phyloP scores from a whole-genome alignment of 2,888 invertebrate species.

The Hyalella azteca region DNA sequence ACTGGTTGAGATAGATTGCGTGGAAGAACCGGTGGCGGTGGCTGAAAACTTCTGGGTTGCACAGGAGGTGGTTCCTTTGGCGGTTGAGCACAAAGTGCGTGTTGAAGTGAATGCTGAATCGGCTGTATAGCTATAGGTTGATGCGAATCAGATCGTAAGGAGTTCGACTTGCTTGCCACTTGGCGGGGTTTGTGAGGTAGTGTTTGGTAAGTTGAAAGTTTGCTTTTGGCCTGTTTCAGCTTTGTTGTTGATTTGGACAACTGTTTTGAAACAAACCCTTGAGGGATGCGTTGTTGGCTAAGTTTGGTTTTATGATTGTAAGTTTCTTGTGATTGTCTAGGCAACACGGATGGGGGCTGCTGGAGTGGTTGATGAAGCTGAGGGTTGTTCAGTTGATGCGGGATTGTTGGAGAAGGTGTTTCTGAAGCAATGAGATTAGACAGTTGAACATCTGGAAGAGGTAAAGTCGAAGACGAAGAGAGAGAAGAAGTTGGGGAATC shows the following conservation, averaged over 20 bases:
- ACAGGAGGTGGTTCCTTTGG: conserved; percentile 32
- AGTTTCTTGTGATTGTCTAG: conserved; percentile 5
- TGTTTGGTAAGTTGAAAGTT: not conserved
- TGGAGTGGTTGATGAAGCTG: conserved; percentile 23
- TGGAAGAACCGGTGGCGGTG: not conserved
- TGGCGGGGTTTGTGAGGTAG: conserved; percentile 24
- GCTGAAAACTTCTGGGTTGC: conserved; percentile 1
- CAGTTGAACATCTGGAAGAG: conserved; percentile 37
- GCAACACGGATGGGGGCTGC: conserved; percentile 28
- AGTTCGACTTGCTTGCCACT: not conserved
- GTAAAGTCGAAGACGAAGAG: conserved; percentile 40
- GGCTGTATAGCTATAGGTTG: conserved; percentile 29
- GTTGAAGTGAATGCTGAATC: conserved; percentile 20
- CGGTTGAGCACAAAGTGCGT: conserved; percentile 5
- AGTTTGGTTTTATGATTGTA: not conserved
- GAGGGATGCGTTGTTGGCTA: not conserved
- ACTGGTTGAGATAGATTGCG: not conserved
- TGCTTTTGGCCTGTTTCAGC: not conserved
- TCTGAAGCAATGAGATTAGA: conserved; percentile 12
- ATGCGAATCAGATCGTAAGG: not conserved
- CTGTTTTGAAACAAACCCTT: conserved; percentile 15
- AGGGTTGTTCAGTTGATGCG: conserved; percentile 35
- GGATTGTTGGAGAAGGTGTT: conserved; percentile 28
- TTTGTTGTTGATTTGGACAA: conserved; percentile 24
- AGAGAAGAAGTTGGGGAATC: conserved; percentile 36